These are phyloP conservation scores for Acanthurus leucopareius DNA, from an alignment of 2,797 vertebrate genomes.

Conservation along the genomic window DNA sequence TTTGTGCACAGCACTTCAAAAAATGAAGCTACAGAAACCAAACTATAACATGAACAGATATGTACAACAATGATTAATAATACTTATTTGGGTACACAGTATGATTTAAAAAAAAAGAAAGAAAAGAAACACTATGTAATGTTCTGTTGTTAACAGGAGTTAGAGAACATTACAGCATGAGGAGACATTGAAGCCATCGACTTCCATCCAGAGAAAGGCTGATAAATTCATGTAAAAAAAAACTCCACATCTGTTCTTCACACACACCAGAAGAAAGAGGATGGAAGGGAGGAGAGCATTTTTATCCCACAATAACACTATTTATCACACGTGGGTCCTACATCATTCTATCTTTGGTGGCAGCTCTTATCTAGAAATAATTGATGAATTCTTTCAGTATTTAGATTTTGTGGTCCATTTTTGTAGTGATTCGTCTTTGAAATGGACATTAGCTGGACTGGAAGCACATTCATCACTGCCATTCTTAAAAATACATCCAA, in stretches of 20 bases:
- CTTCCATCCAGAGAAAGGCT: slow-evolving; percentile 20
- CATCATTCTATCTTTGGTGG: slow-evolving; percentile 67
- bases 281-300: not conserved
- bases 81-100: slow-evolving; percentile 2
- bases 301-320: slow-evolving; percentile 6
- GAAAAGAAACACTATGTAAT: not conserved
- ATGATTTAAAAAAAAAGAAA: slow-evolving; percentile 9
- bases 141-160: not conserved
- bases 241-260: slow-evolving; percentile 5
- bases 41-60: slow-evolving; percentile 17
- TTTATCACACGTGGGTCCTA: slow-evolving; percentile 42
- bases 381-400: slow-evolving; percentile 61
- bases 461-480: slow-evolving; percentile 58
- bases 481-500: slow-evolving; percentile 47
- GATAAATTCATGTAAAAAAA: slow-evolving; percentile 2
- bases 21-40: slow-evolving; percentile 12
- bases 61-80: slow-evolving; percentile 47
- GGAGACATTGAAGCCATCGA: slow-evolving; percentile 24
- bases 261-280: not conserved
- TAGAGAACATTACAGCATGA: slow-evolving; percentile 20
- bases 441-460: slow-evolving; percentile 48
- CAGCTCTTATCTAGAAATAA: slow-evolving; percentile 59
- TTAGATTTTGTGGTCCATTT: slow-evolving; percentile 46
- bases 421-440: slow-evolving; percentile 44
- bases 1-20: slow-evolving; percentile 12